Evolutionary conservation across 1,140 invertebrate genomes (phyloP), one percentile per base, ranked within the genome.

Genomic region (Sitophilus oryzae): DNA sequence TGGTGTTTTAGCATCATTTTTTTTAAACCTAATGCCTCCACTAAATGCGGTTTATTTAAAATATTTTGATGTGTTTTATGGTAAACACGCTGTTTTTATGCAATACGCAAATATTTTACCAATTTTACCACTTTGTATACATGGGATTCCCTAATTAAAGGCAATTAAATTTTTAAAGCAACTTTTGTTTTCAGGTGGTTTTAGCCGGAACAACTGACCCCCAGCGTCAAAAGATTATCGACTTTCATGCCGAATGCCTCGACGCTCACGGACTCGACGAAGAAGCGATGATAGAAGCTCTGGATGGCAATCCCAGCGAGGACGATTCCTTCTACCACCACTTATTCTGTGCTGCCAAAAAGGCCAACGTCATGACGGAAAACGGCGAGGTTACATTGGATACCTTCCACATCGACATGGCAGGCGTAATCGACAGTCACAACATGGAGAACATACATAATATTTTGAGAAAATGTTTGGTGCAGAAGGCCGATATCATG

Each of bases 151-250:
- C n/a, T n/a, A n/a, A n/a, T n/a, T n/a, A n/a, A n/a, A n/a, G n/a
- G n/a, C n/a, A n/a, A n/a, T n/a, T n/a, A n/a, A n/a, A n/a, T n/a
- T n/a, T n/a, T n/a, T n/a, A n/a, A n/a, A n/a, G n/a, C n/a, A n/a
- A n/a, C n/a, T n/a, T n/a, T n/a, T n/a, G n/a, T n/a, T n/a, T n/a
- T n/a, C n/a, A n/a, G n/a, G n/a, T n/a, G n/a, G n/a, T n/a, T n/a
- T n/a, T n/a, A n/a, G n/a, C n/a, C n/a, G n/a, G n/a, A n/a, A 38
- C 36, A 38, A n/a, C 15, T 38, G 36, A 9, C 36, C 15, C 15
- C 8, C 44, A 46, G 30, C n/a, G 44, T 15, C 22, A 46, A 30
- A 46, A 46, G 20, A 16, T 46, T 30, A 30, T 46, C 44, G 44
- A 46, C 11, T 46, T 30, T 8, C 44, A 46, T 46, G 5, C 4